phyloP scores from a whole-genome alignment of 2,888 invertebrate species.

The Orgyia antiqua region DNA sequence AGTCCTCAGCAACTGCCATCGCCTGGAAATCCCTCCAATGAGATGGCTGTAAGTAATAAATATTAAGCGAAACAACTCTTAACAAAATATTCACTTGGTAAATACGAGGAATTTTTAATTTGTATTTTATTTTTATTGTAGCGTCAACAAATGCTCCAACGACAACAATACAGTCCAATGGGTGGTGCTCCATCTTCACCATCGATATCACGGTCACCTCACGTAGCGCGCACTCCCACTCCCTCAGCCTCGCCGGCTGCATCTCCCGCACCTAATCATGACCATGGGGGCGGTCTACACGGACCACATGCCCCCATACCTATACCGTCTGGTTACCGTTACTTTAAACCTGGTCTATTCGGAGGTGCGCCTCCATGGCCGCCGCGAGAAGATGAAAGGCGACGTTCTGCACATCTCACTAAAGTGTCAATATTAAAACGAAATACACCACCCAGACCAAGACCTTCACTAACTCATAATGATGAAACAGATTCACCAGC shows the following conservation, averaged over 20 bases:
- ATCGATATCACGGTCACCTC: conserved; percentile 75
- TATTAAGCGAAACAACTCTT: neutral
- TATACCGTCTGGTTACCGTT: conserved; percentile 78
- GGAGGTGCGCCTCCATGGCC: conserved; percentile 83
- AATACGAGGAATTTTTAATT: too few relatives aligned
- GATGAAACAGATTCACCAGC: conserved; percentile 48
- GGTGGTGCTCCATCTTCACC: conserved; percentile 78
- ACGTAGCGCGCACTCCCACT: conserved; percentile 68
- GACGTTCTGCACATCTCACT: conserved; percentile 54
- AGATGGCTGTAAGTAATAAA: conserved; percentile 55
- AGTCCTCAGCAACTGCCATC: conserved; percentile 73
- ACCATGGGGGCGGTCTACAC: conserved; percentile 42
- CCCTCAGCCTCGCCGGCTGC: conserved; percentile 62
- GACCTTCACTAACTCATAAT: conserved; percentile 25
- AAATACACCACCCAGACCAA: conserved; percentile 78
- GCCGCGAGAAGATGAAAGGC: conserved; percentile 53
- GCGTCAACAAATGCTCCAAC: conserved; percentile 69
- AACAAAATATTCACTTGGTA: too few relatives aligned
- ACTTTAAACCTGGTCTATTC: conserved; percentile 79
- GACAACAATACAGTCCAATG: conserved; percentile 73
- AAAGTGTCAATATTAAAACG: conserved; percentile 80
- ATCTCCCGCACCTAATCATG: conserved; percentile 49
- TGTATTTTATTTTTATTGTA: conserved; percentile 24
- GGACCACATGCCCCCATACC: conserved; percentile 64
- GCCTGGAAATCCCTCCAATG: conserved; percentile 62